Base-by-base conservation (phyloP, 2,113 vertebrate genomes). In the Clarias gariepinus region DNA sequence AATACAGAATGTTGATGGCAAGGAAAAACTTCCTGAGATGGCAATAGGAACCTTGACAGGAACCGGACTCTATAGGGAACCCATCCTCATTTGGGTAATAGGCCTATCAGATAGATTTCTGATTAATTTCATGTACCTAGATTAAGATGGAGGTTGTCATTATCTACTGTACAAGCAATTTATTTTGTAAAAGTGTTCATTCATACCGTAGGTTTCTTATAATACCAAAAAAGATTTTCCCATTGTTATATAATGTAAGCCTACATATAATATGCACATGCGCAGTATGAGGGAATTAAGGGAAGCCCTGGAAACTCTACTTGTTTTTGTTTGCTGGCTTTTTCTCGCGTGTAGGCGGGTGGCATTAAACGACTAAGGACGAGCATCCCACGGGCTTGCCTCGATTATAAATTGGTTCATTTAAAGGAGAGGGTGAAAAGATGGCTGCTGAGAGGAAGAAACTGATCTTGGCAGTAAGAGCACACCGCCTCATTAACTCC, bases 341-440 rank as follows among this genome's bases (percentile, higher is more conserved):
- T 76, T 60, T 77, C 61, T 25, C 21, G 83, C 28, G 80, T 64
- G 82, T 84, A 76, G 68, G 86, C 71, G 79, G 52, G 57, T 12
- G 33, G 74, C 33, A 60, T 81, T 89, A n/a, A 76, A 78, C 80
- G 85, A 79, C 84, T 71, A 68, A 81, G 82, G 79, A 83, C 84
- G 85, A 77, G 36, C 78, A 85, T 87, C 86, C 90, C 84, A 89
- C 88, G 68, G 47, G 87, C 86, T 88, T 86, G 86, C 73, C 83
- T 89, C 79, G 82, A 88, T 90, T 90, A 88, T 87, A 90, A 87
- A 91, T 85, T 30, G 30, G 71, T 86, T 87, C n/a, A 60, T 89
- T 90, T 88, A 53, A 84, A 74, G 83, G 81, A 78, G 71, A 23
- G 87, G 74, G n/a, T 85, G 60, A 90, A 90, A 88, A 84, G 41